Base-by-base conservation (phyloP, 2,113 vertebrate genomes). In the Cichladusa arquata region DNA sequence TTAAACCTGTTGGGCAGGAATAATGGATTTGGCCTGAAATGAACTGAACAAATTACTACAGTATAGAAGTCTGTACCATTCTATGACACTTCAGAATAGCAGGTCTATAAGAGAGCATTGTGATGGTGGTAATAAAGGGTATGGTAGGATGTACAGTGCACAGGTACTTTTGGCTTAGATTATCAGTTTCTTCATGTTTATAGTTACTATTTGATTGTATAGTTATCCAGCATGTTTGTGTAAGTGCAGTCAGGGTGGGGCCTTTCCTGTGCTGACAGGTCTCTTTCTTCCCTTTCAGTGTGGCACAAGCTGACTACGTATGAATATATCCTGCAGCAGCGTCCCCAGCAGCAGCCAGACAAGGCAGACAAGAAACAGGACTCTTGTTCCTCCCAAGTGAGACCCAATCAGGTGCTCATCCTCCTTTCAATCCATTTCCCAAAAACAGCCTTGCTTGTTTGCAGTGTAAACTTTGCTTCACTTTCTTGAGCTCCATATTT, bases 301-400 rank as follows among this genome's bases (percentile, higher is more conserved):
- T 99, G 99, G 99, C 99, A 99, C 98, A 98, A 98, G 77, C 97
- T 99, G 88, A 99, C 98, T 56, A 99, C 99, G 0, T 99, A 99
- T 8, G 99, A 99, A 94, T 99, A 99, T 96, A 99, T 99, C 31
- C 98, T 99, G 90, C 98, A 98, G 33, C 99, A 99, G 96, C 98
- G 99, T 28, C 98, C 99, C 74, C 98, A 98, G 50, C 98, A 98
- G 88, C 98, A 98, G 73, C 77, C 78, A 47, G 98, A 98, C 72
- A 98, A 98, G 74, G 50, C n/a, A 7, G 97, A 95, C 81, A 98
- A 97, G 79, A 92, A 97, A 23, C 91, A 95, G 14, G 97, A 98
- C 33, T 86, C 96, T 2, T 96, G 67, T 34, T 95, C 96, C 80
- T 96, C 97, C 18, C 97, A 98, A 36, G 90, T 95, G 54, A 97